Conservation (phyloP, 1,140 invertebrate species). For the Drosophila punjabiensis region DNA sequence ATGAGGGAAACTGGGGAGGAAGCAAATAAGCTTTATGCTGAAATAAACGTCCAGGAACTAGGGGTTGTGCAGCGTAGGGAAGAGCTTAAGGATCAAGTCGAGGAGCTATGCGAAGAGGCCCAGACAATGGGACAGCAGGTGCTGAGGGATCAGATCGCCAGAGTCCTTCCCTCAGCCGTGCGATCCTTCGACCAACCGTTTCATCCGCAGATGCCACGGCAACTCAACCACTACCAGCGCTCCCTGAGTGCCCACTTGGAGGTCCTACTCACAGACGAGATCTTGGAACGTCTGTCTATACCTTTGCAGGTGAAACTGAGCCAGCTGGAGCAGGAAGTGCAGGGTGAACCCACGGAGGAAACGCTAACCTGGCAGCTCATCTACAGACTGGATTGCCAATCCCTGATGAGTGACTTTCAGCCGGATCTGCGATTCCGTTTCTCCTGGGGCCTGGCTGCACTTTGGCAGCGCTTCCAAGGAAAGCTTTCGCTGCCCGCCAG, state of each 20-base stretch:
- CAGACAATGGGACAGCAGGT: conserved; percentile 94
- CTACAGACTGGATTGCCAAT: conserved; percentile 95
- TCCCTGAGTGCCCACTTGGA: conserved; percentile 96
- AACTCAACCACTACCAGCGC: conserved; percentile 96
- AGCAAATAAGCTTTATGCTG: background rate
- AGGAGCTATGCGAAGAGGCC: conserved; percentile 96
- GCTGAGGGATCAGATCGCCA: conserved; percentile 96
- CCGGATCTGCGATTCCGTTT: conserved; percentile 98
- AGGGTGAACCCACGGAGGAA: conserved; percentile 96
- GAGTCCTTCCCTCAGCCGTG: conserved; percentile 92
- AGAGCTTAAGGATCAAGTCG: conserved; percentile 97
- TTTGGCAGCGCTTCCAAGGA: conserved; percentile 93
- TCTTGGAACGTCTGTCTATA: conserved; percentile 93
- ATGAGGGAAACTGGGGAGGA: background rate
- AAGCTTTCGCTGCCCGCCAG: conserved; percentile 61
- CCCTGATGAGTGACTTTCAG: conserved; percentile 97
- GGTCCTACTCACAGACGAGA: conserved; percentile 92
- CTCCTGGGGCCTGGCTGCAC: conserved; percentile 94
- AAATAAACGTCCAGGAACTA: conserved; percentile 87
- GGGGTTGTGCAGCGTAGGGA: conserved; percentile 93
- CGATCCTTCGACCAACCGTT: conserved; percentile 96
- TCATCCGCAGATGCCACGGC: conserved; percentile 92
- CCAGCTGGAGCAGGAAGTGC: conserved; percentile 94
- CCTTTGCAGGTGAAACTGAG: conserved; percentile 95
- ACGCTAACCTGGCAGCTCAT: conserved; percentile 95